Conservation (phyloP, 2,888 invertebrate species). For the Tethea ocularis region DNA sequence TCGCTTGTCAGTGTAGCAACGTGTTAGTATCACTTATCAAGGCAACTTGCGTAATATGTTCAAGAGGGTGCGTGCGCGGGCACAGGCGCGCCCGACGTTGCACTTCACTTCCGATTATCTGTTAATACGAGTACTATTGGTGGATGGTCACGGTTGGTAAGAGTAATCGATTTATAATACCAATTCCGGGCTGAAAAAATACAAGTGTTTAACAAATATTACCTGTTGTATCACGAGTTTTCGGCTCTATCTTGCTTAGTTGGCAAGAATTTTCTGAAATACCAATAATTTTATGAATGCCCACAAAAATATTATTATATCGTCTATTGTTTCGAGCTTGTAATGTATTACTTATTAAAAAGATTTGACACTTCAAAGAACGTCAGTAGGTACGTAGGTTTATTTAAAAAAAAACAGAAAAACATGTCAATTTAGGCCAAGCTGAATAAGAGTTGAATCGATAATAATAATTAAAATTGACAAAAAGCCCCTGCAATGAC, state of each 20-base stretch:
- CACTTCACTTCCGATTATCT: conserved; percentile 36
- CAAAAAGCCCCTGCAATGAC: no score
- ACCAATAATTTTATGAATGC: no score
- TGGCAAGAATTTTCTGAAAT: no score
- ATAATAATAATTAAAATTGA: no score
- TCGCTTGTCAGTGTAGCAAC: conserved; percentile 66
- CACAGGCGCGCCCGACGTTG: conserved; percentile 33
- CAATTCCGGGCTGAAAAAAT: neutral
- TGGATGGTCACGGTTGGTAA: conserved; percentile 2
- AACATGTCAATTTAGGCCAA: no score
- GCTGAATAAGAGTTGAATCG: no score
- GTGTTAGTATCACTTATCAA: conserved; percentile 68
- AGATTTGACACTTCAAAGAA: no score
- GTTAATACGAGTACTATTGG: neutral
- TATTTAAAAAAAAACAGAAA: no score
- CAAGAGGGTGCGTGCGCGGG: conserved; percentile 50
- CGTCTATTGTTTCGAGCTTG: no score
- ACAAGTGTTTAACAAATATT: neutral
- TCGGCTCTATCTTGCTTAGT: neutral
- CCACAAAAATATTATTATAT: no score
- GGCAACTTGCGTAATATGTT: conserved; percentile 53
- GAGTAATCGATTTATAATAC: neutral
- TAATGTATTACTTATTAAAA: no score
- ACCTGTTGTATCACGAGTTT: neutral
- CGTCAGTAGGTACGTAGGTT: no score